phyloP scores from a whole-genome alignment of 2,797 vertebrate genomes.

The Taenioides sp. region DNA sequence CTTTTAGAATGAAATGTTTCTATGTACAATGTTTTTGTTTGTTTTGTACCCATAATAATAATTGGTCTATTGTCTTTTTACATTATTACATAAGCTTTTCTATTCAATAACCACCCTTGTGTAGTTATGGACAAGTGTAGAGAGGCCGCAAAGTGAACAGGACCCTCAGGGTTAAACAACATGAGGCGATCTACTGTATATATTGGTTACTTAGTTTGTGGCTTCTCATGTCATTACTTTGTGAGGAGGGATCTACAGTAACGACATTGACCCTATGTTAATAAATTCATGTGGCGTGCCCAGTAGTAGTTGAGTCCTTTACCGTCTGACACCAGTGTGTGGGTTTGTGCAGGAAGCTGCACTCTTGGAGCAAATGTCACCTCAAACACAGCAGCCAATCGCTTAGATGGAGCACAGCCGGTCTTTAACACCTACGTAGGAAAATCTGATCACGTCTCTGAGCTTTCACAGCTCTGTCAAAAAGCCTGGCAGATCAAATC shows the following conservation, averaged over 20 bases:
- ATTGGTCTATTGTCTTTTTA: neutral
- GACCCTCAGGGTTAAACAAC: slow-evolving; percentile 51
- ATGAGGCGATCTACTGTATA: slow-evolving; percentile 30
- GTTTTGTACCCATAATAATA: too few relatives aligned
- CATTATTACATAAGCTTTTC: neutral
- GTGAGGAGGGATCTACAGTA: neutral
- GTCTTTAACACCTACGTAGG: slow-evolving; percentile 91
- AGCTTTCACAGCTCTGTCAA: slow-evolving; percentile 67
- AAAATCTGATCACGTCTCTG: slow-evolving; percentile 82
- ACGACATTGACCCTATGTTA: neutral
- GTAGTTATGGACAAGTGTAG: slow-evolving; percentile 35
- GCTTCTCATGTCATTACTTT: slow-evolving; percentile 5
- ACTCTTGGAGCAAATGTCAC: slow-evolving; percentile 81
- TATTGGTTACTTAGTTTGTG: slow-evolving; percentile 38
- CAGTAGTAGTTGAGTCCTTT: slow-evolving; percentile 46
- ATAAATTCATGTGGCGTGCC: slow-evolving; percentile 44
- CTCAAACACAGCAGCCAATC: slow-evolving; percentile 56
- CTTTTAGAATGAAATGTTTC: slow-evolving; percentile 32
- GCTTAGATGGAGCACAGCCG: slow-evolving; percentile 58
- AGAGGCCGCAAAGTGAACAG: slow-evolving; percentile 23
- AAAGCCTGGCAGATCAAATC: slow-evolving; percentile 63
- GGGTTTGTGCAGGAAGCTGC: slow-evolving; percentile 88
- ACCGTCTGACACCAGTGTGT: slow-evolving; percentile 68
- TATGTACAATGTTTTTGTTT: neutral
- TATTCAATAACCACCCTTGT: slow-evolving; percentile 6